Evolutionary conservation across 2,888 invertebrate genomes (phyloP).

Genomic region (Disparrhopalites patrizii): DNA sequence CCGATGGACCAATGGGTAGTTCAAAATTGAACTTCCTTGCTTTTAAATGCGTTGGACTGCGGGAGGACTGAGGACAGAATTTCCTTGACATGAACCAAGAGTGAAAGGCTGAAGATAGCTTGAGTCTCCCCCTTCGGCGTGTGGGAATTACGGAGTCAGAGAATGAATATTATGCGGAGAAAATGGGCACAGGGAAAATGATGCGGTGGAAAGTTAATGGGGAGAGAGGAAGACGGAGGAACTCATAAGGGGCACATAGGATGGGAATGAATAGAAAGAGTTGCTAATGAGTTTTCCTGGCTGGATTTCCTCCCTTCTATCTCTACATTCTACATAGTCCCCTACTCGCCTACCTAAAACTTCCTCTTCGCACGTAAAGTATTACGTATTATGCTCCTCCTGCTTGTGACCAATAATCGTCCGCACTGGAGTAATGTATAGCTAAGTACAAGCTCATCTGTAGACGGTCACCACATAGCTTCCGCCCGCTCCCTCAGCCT

Average conservation of each 20-base stretch:
- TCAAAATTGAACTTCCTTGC: too few relatives aligned
- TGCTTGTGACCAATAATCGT: too few relatives aligned
- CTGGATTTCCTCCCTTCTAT: too few relatives aligned
- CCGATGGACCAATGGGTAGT: too few relatives aligned
- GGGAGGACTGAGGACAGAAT: slow-evolving; percentile 14
- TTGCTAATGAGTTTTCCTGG: slow-evolving; percentile 28
- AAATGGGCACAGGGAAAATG: neutral
- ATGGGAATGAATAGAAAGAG: slow-evolving; percentile 31
- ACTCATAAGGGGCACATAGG: slow-evolving; percentile 23
- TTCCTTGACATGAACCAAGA: neutral
- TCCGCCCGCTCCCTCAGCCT: too few relatives aligned
- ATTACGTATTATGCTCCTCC: too few relatives aligned
- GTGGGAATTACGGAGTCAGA: neutral
- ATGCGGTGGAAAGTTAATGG: slow-evolving; percentile 10
- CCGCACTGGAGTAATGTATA: too few relatives aligned
- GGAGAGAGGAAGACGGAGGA: slow-evolving; percentile 11
- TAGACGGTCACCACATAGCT: too few relatives aligned
- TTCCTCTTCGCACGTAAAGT: too few relatives aligned
- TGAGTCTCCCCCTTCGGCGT: neutral
- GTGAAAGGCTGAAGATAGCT: neutral
- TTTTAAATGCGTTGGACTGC: slow-evolving; percentile 8
- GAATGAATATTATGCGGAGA: neutral
- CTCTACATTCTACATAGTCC: too few relatives aligned
- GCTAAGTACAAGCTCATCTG: too few relatives aligned
- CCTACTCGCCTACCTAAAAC: too few relatives aligned